These are phyloP conservation scores for Axinella damicornis DNA, from an alignment of 37 sponge, comb jelly and placozoan genomes.

Conservation along the genomic window DNA sequence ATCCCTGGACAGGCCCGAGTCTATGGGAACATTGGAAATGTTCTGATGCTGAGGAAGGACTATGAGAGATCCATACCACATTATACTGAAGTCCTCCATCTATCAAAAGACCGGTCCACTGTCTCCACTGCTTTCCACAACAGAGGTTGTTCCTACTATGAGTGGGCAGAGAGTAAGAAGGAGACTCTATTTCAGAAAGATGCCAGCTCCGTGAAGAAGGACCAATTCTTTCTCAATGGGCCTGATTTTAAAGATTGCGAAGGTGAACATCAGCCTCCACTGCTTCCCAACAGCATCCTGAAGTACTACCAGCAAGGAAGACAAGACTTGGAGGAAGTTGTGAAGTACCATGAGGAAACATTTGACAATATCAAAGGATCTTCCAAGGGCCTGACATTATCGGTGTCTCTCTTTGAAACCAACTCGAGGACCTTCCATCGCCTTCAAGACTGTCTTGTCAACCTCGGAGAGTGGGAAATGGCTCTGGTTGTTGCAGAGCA, in stretches of 20 bases:
- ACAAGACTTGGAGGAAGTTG: conserved; percentile 52
- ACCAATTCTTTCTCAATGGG: conserved; percentile 6
- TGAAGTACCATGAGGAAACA: conserved; percentile 36
- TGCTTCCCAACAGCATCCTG: neutral
- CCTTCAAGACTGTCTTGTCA: conserved; percentile 61
- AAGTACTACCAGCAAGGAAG: conserved; percentile 37
- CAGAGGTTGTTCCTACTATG: conserved; percentile 72
- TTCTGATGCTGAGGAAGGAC: conserved; percentile 56
- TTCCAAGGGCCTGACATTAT: conserved; percentile 47
- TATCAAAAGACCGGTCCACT: conserved; percentile 53
- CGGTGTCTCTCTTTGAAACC: conserved; percentile 70
- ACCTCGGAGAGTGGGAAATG: conserved; percentile 26
- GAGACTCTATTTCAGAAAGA: neutral
- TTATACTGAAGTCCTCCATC: conserved; percentile 65
- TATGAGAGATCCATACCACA: conserved; percentile 51
- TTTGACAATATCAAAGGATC: conserved; percentile 63
- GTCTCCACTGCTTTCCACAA: conserved; percentile 70
- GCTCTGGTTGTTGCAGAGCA: conserved; percentile 68
- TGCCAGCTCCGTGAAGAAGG: neutral
- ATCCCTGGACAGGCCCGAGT: conserved; percentile 65
- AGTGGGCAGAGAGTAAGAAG: conserved; percentile 59
- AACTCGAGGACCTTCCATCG: conserved; percentile 70
- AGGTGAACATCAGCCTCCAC: neutral
- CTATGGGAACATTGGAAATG: conserved; percentile 82
- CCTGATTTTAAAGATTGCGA: neutral